Base-by-base conservation (phyloP, 1,140 invertebrate species). In the Aethina tumida region DNA sequence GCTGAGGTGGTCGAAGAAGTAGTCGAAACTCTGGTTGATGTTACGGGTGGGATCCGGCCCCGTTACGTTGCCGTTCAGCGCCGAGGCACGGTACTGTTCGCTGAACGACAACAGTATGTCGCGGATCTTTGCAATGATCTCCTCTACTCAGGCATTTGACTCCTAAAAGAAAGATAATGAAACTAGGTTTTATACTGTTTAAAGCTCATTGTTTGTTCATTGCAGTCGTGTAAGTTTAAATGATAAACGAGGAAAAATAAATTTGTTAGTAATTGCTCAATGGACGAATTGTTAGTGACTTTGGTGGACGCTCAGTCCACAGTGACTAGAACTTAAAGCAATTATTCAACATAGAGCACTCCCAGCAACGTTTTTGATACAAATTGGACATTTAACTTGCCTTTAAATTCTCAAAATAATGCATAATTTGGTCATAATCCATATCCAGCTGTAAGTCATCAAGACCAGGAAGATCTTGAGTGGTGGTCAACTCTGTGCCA, bases 361-460 rank as follows among this genome's bases (percentile, higher is more conserved):
- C n/a, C n/a, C n/a, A n/a, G n/a, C n/a, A n/a, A n/a, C n/a, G n/a
- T n/a, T n/a, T n/a, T n/a, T n/a, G n/a, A n/a, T n/a, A n/a, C n/a
- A n/a, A n/a, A n/a, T n/a, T n/a, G n/a, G n/a, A n/a, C n/a, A n/a
- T n/a, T n/a, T 26, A 21, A 18, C 32, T 31, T 67, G 77, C 92
- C 73, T 96, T 96, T 53, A 97, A 71, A 71, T 92, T 95, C 65
- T 94, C 88, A 73, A 97, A 95, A 67, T 96, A 94, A 56, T 92
- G 84, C 84, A 94, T 90, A 58, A 97, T 86, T 70, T 95, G 86
- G 58, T 95, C 88, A 64, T 96, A 95, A 61, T 95, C 88, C 86
- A 96, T 90, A 50, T 87, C 87, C 41, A 84, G 70, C 50, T 81
- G 77, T 9, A 89, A 68, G 62, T 84, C 82, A 62, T 86, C 84